Percentiles rank a stretch among this genome's conserved stretches.
phyloP scores from a whole-genome alignment of 2,797 vertebrate species.

The Enteromius mattozi region DNA sequence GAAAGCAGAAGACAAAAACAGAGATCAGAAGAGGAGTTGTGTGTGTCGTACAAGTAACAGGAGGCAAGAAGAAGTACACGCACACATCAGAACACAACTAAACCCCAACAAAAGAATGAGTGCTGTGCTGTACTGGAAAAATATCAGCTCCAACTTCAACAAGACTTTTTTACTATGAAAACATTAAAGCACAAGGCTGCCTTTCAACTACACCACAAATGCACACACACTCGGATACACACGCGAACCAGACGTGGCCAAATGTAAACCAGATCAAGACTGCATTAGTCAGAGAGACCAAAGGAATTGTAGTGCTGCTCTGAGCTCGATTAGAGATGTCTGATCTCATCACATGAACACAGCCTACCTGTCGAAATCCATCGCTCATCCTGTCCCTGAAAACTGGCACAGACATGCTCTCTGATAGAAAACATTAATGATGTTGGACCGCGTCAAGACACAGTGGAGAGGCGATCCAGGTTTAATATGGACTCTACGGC shows the following conservation, averaged over 20 bases:
- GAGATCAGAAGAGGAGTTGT: constrained; percentile 56
- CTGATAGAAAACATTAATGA: constrained; percentile 46
- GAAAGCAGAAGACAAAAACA: constrained; percentile 28
- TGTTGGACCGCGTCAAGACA: constrained; percentile 14
- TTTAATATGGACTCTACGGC: constrained; percentile 18
- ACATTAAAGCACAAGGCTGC: constrained; percentile 60
- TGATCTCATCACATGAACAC: constrained; percentile 59
- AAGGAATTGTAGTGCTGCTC: constrained; percentile 46
- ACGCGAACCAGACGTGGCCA: constrained; percentile 43
- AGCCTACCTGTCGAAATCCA: constrained; percentile 57
- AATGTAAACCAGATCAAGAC: constrained; percentile 61
- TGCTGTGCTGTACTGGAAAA: constrained; percentile 55
- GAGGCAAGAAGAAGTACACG: neutral
- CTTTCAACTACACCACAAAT: constrained; percentile 59
- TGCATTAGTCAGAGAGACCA: constrained; percentile 50
- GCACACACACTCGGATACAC: constrained; percentile 37
- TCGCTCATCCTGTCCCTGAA: constrained; percentile 52
- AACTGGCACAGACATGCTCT: constrained; percentile 29
- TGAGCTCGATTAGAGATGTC: constrained; percentile 60
- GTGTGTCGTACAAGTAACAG: constrained; percentile 47
- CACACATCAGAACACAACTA: constrained; percentile 26
- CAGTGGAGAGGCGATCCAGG: neutral
- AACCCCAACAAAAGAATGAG: constrained; percentile 39
- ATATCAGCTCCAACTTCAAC: constrained; percentile 58
- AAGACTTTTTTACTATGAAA: constrained; percentile 57